phyloP scores from a whole-genome alignment of 2,797 vertebrate species.

The Peromyscus attwateri region DNA sequence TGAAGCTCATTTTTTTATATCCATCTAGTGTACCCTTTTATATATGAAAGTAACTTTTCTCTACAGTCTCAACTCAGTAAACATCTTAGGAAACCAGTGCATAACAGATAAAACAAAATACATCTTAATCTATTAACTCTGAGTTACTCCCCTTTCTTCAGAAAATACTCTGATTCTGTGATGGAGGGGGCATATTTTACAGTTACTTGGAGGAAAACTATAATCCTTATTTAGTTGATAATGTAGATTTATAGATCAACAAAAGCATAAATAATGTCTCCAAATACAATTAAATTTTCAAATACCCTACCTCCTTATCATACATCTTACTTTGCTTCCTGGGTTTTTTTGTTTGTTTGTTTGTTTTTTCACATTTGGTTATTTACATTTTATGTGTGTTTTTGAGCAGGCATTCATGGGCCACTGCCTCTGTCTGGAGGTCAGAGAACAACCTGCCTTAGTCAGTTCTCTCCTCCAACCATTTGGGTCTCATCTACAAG shows the following conservation, averaged over 20 bases:
- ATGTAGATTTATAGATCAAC: neutral
- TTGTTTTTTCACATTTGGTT: neutral
- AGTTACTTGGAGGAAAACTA: neutral
- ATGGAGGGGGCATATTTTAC: neutral
- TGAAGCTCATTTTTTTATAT: conserved; percentile 27
- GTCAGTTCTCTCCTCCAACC: neutral
- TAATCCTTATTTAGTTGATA: neutral
- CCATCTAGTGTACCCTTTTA: neutral
- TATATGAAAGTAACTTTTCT: conserved; percentile 43
- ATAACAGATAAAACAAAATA: neutral
- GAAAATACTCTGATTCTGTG: neutral
- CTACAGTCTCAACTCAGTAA: neutral
- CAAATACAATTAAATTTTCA: neutral
- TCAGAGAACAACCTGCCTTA: neutral
- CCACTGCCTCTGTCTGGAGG: neutral
- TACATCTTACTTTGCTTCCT: neutral
- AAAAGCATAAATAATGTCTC: neutral
- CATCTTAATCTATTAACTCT: neutral
- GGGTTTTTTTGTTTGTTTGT: no score
- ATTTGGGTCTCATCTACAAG: no score
- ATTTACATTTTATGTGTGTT: neutral
- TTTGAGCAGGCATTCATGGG: no score
- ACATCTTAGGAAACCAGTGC: neutral
- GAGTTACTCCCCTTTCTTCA: neutral
- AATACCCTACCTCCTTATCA: neutral